phyloP scores from a whole-genome alignment of 1,140 invertebrate species.

The Drusus annulatus region DNA sequence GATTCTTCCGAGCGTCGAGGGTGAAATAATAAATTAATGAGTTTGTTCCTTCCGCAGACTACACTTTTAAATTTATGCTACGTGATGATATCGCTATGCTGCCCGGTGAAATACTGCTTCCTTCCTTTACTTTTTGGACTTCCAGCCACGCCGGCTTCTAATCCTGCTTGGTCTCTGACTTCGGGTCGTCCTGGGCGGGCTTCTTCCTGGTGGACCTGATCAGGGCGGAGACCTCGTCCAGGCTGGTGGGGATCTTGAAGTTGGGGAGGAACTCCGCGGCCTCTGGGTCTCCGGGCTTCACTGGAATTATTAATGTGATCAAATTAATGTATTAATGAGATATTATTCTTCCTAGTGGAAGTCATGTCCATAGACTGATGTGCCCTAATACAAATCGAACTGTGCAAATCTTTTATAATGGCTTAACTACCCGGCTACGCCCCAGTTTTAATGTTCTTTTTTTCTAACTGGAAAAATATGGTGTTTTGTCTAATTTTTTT shows the following conservation, averaged over 20 bases:
- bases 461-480: too few species aligned
- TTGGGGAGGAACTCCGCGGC: slow-evolving; percentile 70
- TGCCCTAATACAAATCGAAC: too few species aligned
- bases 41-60: not conserved
- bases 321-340: too few species aligned
- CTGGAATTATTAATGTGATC: slow-evolving; percentile 61
- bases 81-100: not conserved
- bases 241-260: slow-evolving; percentile 68
- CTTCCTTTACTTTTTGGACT: not conserved
- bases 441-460: too few species aligned
- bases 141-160: too few species aligned
- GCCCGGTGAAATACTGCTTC: slow-evolving; percentile 34
- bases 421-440: too few species aligned
- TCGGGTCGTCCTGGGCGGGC: too few species aligned
- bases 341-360: too few species aligned
- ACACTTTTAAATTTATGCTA: slow-evolving; percentile 8
- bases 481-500: too few species aligned
- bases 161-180: too few species aligned
- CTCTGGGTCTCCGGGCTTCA: slow-evolving; percentile 71
- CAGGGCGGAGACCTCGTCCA: slow-evolving; percentile 67
- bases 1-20: not conserved
- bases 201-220: slow-evolving; percentile 59
- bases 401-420: too few species aligned
- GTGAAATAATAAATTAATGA: slow-evolving; percentile 4
- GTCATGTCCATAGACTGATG: too few species aligned